Evolutionary conservation across 2,888 invertebrate genomes (phyloP), one percentile per base, ranked within the genome.

Genomic region (Drosophila anomalata): DNA sequence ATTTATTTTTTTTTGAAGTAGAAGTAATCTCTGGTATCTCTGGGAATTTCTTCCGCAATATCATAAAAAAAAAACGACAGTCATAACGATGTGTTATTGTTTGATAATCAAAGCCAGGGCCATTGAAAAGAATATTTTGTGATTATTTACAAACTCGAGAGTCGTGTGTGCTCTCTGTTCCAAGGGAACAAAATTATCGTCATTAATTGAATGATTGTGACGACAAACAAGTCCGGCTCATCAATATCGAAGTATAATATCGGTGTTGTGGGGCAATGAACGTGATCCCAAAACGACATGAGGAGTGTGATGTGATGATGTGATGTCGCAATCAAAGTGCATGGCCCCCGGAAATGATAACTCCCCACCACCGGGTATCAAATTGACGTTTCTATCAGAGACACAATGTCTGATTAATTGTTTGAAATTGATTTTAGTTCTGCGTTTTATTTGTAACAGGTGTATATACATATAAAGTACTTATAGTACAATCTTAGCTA

Each of bases 381-480:
- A 44, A 57, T 57, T 56, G 47, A 14, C 33, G 3, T 31, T 31
- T 22, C 29, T 31, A 29, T 36, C 14, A 59, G 47, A 14, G 9
- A 39, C 39, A 60, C 61, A 14, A 36, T 36, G 46, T 20, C 29
- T 29, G 36, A 61, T 39, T 26, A 39, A 59, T 46, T 59, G 60
- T n/a, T 2, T 36, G 14, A 20, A 20, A 22, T 22, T 11, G 12
- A 22, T 44, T 44, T 22, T 20, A 20, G 17, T 42, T 44, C 44
- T 46, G 20, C 24, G 24, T 36, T 26, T 20, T 29, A 33, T 20
- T 50, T 17, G 29, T 31, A 5, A 14, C 29, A 9, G 20, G n/a
- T 12, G 9, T 20, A 29, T 39, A 36, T 20, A 9, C 3, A 3
- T 31, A 33, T 26, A 29, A 12, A 59, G 17, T 20, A 9, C 20